Conservation (phyloP, 2,888 invertebrate species). For the Agrochola lota region DNA sequence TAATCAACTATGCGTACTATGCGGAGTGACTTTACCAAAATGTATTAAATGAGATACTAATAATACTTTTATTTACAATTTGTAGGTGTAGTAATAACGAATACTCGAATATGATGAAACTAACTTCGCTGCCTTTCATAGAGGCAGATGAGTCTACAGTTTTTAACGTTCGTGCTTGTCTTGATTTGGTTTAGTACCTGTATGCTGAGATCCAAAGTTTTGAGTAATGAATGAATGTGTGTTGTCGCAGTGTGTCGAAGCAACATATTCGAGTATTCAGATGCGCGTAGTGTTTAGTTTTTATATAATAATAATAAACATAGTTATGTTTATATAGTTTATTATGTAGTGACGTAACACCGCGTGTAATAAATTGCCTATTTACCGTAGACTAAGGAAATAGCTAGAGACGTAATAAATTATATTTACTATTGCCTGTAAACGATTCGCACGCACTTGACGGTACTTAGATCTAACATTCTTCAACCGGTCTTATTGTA, state of each 20-base stretch:
- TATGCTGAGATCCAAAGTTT: neutral
- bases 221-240: constrained; percentile 5
- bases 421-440: constrained; percentile 61
- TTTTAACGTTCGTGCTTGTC: constrained; percentile 3
- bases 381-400: constrained; percentile 61
- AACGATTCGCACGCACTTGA: constrained; percentile 40
- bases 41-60: constrained; percentile 76
- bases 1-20: constrained; percentile 71
- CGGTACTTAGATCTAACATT: constrained; percentile 23
- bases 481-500: neutral
- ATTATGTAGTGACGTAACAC: constrained; percentile 73
- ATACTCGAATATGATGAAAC: constrained; percentile 45
- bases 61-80: constrained; percentile 65
- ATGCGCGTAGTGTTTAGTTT: constrained; percentile 62
- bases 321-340: constrained; percentile 83
- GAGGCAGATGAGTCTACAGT: neutral
- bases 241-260: neutral
- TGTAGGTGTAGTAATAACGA: constrained; percentile 50
- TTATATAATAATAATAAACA: constrained; percentile 75
- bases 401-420: constrained; percentile 62
- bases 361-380: constrained; percentile 71
- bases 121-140: neutral
- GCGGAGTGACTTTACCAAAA: constrained; percentile 76
- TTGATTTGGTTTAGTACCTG: neutral
- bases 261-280: constrained; percentile 52